Conservation (phyloP, 2,888 invertebrate species). For the Microplitis manilae region DNA sequence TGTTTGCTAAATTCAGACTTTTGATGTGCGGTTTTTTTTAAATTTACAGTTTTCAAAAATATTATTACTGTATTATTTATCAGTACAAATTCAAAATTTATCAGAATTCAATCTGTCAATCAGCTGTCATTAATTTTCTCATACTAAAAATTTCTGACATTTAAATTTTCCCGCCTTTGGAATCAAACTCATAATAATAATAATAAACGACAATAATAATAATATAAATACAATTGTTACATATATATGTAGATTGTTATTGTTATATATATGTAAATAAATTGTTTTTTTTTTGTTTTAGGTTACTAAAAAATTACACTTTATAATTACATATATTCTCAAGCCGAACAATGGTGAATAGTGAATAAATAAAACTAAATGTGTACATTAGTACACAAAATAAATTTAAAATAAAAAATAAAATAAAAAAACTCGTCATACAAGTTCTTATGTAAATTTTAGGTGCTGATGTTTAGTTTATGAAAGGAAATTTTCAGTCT, state of each 20-base stretch:
- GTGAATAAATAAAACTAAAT: background rate
- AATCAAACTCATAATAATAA: background rate
- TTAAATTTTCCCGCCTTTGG: too few relatives aligned
- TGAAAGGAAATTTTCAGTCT: background rate
- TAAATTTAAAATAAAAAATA: conserved; percentile 11
- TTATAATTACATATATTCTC: background rate
- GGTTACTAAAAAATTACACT: background rate
- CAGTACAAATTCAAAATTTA: too few relatives aligned
- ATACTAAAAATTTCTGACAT: too few relatives aligned
- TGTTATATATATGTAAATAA: background rate
- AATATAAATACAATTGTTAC: background rate
- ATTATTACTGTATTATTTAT: too few relatives aligned
- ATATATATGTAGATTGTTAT: background rate
- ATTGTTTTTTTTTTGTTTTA: background rate
- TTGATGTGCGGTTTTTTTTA: too few relatives aligned
- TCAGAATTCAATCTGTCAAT: too few relatives aligned
- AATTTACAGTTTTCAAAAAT: too few relatives aligned
- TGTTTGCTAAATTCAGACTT: too few relatives aligned
- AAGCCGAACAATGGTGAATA: background rate
- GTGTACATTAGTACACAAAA: conserved; percentile 15
- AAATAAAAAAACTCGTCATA: background rate
- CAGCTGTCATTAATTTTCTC: too few relatives aligned
- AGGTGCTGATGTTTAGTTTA: background rate
- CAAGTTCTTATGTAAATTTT: background rate
- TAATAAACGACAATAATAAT: background rate